Evolutionary conservation across 1,140 invertebrate genomes (phyloP).

Genomic region (Doryteuthis pealeii): DNA sequence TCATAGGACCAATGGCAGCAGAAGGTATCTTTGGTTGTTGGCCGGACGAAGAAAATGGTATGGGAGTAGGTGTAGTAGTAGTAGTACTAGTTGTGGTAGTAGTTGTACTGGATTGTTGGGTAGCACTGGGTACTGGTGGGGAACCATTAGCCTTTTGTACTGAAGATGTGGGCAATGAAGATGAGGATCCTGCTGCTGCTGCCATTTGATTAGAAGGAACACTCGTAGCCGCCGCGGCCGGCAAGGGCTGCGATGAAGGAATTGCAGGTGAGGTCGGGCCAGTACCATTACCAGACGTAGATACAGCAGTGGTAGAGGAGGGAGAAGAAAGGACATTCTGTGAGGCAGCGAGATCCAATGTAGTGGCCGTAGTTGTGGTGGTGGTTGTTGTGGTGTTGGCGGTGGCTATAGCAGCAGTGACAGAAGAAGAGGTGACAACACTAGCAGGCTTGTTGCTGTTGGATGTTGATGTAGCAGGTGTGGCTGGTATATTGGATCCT

Average conservation of each 20-base stretch:
- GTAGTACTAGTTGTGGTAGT: neutral
- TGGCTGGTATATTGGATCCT: too few species aligned
- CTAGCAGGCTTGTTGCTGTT: too few species aligned
- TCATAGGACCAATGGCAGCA: too few species aligned
- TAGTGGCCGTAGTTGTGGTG: neutral
- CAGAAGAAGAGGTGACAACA: too few species aligned
- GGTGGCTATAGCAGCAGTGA: neutral
- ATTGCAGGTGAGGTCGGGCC: too few species aligned
- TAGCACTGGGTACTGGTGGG: neutral
- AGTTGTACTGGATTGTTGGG: neutral
- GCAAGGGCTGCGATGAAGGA: too few species aligned
- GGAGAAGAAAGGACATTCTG: too few species aligned
- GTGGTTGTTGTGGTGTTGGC: neutral
- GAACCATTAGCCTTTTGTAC: neutral
- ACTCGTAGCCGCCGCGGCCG: neutral
- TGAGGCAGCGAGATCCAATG: neutral
- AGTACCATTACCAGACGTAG: too few species aligned
- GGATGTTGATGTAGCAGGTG: too few species aligned
- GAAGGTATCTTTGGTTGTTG: too few species aligned
- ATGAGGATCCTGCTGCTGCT: neutral
- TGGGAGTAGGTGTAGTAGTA: neutral
- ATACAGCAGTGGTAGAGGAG: too few species aligned
- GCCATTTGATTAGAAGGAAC: neutral
- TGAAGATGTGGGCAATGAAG: neutral
- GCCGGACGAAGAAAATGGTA: too few species aligned